phyloP scores from a whole-genome alignment of 2,113 vertebrate species.

The Chauna torquata region DNA sequence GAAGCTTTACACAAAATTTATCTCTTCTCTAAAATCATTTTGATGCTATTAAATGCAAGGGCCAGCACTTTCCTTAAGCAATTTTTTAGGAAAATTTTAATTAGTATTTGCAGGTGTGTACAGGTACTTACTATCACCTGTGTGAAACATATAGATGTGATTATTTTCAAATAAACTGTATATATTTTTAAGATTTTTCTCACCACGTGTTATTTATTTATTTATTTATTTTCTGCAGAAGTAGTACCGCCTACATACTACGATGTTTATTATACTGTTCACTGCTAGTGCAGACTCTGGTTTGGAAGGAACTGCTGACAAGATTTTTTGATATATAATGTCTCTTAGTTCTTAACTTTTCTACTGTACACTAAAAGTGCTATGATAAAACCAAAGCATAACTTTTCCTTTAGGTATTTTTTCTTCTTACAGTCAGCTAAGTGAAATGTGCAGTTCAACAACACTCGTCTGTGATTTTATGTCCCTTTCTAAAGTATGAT shows the following conservation, averaged over 20 bases:
- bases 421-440: background rate
- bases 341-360: background rate
- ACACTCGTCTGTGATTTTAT: background rate
- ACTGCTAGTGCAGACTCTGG: background rate
- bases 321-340: background rate
- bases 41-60: background rate
- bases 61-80: background rate
- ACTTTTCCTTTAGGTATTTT: background rate
- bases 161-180: background rate
- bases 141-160: background rate
- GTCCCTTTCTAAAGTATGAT: background rate
- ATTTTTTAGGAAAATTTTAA: background rate
- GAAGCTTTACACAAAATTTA: background rate
- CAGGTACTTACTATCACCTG: background rate
- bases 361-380: background rate
- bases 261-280: background rate
- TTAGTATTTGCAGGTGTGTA: background rate
- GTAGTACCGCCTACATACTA: background rate
- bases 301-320: background rate
- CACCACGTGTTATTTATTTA: background rate
- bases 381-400: background rate
- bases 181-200: background rate
- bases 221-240: background rate
- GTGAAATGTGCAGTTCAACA: background rate
- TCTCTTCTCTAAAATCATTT: background rate